Percentiles rank a stretch among this genome's conserved stretches.
These are phyloP conservation scores for Larimichthys crocea DNA, from an alignment of 2,113 vertebrate species.

Conservation along the genomic window DNA sequence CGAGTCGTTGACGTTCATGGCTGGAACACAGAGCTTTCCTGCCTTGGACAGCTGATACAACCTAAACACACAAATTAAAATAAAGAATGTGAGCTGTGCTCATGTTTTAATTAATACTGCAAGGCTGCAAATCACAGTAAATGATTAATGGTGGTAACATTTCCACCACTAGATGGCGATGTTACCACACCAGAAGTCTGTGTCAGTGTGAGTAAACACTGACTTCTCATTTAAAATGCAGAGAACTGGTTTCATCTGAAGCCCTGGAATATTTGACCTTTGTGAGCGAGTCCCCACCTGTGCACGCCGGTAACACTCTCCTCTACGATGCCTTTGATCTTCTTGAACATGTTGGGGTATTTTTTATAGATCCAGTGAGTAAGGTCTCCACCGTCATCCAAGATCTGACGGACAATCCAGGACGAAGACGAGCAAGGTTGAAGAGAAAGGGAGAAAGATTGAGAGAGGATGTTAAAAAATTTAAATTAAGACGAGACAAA, in stretches of 20 bases:
- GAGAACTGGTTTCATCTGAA: not conserved
- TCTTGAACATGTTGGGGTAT: constrained; percentile 99
- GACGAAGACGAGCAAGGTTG: not conserved
- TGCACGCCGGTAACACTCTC: constrained; percentile 99
- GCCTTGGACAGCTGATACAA: constrained; percentile 97
- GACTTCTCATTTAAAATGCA: not conserved
- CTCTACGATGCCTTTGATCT: constrained; percentile 99
- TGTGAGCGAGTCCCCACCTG: constrained; percentile 82
- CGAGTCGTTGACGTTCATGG: constrained; percentile 98
- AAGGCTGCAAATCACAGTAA: not conserved
- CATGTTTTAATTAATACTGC: not conserved
- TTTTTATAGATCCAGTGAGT: constrained; percentile 99
- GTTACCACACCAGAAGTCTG: constrained; percentile 1
- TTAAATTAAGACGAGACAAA: not conserved
- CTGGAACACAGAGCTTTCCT: constrained; percentile 95
- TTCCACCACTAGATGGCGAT: constrained; percentile 79
- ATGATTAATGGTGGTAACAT: not conserved
- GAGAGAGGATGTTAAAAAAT: not conserved
- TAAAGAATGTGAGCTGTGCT: too few species aligned
- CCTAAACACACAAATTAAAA: constrained; percentile 73
- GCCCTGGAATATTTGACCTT: not conserved
- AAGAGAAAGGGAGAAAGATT: not conserved
- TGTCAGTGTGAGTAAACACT: not conserved
- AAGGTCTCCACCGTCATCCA: constrained; percentile 97
- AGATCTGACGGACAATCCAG: constrained; percentile 84